Conservation (phyloP, 2,888 invertebrate species). For the Cryptocheilus praepositus region DNA sequence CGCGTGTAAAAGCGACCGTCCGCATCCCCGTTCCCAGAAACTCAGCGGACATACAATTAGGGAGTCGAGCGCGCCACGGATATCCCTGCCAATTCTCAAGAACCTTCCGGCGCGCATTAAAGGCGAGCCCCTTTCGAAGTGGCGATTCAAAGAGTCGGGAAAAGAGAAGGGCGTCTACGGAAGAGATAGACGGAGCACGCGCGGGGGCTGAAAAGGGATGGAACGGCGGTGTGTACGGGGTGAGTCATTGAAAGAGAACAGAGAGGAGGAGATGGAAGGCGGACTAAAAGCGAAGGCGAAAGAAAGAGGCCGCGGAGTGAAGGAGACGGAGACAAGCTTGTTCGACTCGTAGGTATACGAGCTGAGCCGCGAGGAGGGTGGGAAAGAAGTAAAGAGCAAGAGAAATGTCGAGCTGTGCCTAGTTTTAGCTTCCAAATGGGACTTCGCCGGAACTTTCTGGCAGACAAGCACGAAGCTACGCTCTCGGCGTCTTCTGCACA, state of each 20-base stretch:
- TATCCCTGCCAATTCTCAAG: slow-evolving; percentile 67
- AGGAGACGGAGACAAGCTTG: background rate
- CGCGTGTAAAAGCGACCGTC: slow-evolving; percentile 2
- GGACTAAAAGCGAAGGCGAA: background rate
- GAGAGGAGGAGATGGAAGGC: background rate
- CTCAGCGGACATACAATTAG: slow-evolving; percentile 51
- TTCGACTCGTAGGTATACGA: background rate
- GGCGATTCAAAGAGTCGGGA: slow-evolving; percentile 6
- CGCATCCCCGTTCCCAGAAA: slow-evolving; percentile 18
- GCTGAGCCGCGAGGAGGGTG: background rate
- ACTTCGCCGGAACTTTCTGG: slow-evolving; percentile 71
- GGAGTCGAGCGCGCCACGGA: slow-evolving; percentile 25
- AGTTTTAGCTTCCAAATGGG: slow-evolving; percentile 64
- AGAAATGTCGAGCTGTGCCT: slow-evolving; percentile 19
- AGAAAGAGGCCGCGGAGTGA: background rate
- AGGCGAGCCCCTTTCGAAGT: slow-evolving; percentile 42
- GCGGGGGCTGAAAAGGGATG: background rate
- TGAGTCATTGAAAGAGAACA: slow-evolving; percentile 10
- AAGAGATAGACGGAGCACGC: background rate
- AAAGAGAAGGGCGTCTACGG: background rate
- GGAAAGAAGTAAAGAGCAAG: slow-evolving; percentile 6
- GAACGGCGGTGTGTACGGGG: slow-evolving; percentile 16
- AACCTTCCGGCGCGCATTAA: slow-evolving; percentile 63
- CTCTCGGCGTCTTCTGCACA: slow-evolving; percentile 36
- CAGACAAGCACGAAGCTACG: slow-evolving; percentile 36